Evolutionary conservation across 2,888 invertebrate genomes (phyloP).

Genomic region (Cheilosia grossa): DNA sequence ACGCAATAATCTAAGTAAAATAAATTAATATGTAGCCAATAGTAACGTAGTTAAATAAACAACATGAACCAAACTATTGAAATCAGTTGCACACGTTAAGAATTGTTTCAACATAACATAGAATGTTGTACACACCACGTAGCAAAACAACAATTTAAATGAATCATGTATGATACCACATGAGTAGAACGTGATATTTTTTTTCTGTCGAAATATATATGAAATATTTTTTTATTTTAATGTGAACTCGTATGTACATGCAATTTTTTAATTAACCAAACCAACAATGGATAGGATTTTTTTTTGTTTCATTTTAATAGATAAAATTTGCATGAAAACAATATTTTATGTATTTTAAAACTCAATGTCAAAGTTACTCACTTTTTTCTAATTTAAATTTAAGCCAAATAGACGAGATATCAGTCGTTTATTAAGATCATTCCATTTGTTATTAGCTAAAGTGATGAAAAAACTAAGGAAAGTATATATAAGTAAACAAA

Average conservation of each 20-base stretch:
- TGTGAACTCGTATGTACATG: conserved; percentile 7
- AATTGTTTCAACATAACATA: conserved; percentile 38
- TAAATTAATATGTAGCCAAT: conserved; percentile 68
- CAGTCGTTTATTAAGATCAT: conserved; percentile 77
- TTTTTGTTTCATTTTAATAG: conserved; percentile 10
- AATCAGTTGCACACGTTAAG: conserved; percentile 67
- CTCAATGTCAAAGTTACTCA: conserved; percentile 7
- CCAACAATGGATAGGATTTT: not conserved
- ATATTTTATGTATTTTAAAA: conserved; percentile 4
- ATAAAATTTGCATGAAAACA: conserved; percentile 24
- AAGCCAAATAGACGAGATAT: conserved; percentile 67
- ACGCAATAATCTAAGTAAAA: conserved; percentile 71
- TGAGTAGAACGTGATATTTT: conserved; percentile 70
- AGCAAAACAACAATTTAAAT: conserved; percentile 68
- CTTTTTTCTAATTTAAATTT: conserved; percentile 44
- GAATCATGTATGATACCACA: conserved; percentile 71
- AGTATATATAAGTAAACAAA: conserved; percentile 49
- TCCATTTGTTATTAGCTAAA: conserved; percentile 75
- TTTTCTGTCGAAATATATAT: conserved; percentile 55
- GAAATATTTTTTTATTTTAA: conserved; percentile 32
- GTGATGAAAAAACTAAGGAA: conserved; percentile 58
- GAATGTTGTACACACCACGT: conserved; percentile 65
- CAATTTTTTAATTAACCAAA: not conserved
- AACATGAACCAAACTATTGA: conserved; percentile 72
- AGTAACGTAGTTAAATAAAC: conserved; percentile 71